Conservation (phyloP, 1,140 invertebrate species). For the Solenopsis fugax region DNA sequence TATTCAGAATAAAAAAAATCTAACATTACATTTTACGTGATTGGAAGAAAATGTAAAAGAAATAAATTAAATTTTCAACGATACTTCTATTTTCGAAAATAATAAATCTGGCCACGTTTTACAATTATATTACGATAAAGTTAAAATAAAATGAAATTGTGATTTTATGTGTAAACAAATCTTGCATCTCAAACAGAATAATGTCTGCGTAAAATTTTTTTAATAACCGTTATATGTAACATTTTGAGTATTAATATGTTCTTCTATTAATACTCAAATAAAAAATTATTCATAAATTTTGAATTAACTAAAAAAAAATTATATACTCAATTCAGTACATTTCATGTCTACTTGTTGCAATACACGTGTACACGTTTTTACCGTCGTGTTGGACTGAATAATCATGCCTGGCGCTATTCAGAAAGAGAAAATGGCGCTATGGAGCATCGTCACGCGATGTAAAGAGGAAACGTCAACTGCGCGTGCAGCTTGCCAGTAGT, state of each 20-base stretch:
- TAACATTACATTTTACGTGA: not conserved
- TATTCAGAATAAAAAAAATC: not conserved
- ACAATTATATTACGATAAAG: not conserved
- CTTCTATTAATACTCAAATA: not conserved
- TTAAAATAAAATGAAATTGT: slow-evolving; percentile 14
- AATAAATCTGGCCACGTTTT: not conserved
- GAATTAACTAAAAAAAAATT: not conserved
- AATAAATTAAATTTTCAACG: not conserved
- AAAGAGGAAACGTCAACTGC: slow-evolving; percentile 40
- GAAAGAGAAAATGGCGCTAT: slow-evolving; percentile 40
- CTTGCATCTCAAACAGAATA: not conserved
- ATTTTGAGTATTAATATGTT: not conserved
- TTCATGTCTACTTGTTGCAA: slow-evolving; percentile 14
- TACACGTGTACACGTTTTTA: slow-evolving; percentile 1
- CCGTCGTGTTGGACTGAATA: not conserved
- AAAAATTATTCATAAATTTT: not conserved
- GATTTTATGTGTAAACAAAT: not conserved
- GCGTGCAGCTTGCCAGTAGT: slow-evolving; percentile 7
- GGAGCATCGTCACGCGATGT: slow-evolving; percentile 46
- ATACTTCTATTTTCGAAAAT: not conserved
- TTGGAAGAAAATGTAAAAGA: not conserved
- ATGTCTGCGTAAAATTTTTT: not conserved
- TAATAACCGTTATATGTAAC: not conserved
- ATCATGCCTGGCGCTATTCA: not conserved
- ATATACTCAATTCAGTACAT: not conserved